Evolutionary conservation across 2,888 invertebrate genomes (phyloP).

Genomic region (Poecilobothrus nobilitatus): DNA sequence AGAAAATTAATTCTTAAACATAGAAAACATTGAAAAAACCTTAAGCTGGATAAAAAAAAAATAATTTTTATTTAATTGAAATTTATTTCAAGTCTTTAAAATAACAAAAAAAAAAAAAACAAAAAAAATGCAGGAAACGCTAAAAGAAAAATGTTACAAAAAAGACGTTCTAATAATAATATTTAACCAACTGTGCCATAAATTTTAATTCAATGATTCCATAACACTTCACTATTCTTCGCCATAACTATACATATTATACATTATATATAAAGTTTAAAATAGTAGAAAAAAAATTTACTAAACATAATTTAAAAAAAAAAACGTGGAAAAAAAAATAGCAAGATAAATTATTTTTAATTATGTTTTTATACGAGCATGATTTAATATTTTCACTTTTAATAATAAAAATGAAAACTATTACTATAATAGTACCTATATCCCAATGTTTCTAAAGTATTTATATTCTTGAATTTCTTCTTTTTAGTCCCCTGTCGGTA

Average conservation of each 20-base stretch:
- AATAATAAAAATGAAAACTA: not conserved
- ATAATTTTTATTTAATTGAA: not conserved
- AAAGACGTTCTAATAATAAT: not conserved
- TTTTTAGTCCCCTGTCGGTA: too few species aligned
- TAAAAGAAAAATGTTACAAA: not conserved
- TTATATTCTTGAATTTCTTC: too few species aligned
- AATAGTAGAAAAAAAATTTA: not conserved
- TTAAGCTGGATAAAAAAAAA: not conserved
- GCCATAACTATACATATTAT: not conserved
- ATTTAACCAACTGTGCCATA: not conserved
- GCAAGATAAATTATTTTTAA: not conserved
- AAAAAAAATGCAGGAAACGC: not conserved
- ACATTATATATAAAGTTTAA: too few species aligned
- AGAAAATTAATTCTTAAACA: too few species aligned
- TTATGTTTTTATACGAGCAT: constrained; percentile 1
- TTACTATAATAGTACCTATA: too few species aligned
- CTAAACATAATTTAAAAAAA: too few species aligned
- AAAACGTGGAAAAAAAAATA: not conserved
- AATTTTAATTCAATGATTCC: not conserved
- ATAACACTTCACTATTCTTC: not conserved
- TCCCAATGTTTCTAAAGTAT: too few species aligned
- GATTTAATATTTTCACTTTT: constrained; percentile 4
- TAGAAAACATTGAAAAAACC: too few species aligned
- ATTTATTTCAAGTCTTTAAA: not conserved
- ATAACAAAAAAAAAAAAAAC: not conserved